Percentiles rank a stretch among this genome's conserved stretches.
Conservation (phyloP, 2,888 invertebrate genomes). For the Nycteola revayana region DNA sequence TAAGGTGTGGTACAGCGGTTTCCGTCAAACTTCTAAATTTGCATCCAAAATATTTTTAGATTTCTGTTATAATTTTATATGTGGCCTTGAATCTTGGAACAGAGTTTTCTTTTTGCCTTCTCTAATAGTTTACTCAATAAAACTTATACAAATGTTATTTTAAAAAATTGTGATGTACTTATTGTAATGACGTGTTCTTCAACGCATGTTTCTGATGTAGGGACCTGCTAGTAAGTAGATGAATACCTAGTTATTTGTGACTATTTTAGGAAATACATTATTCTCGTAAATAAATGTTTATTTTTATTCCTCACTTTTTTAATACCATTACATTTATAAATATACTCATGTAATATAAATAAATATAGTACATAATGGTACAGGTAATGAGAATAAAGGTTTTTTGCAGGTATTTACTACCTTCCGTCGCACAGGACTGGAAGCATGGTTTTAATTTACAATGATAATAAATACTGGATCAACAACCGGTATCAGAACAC, state of each 20-base stretch:
- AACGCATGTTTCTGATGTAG: constrained; percentile 62
- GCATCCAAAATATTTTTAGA: too few species aligned
- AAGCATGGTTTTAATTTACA: constrained; percentile 75
- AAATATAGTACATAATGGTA: neutral
- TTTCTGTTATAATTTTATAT: too few species aligned
- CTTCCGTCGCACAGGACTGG: constrained; percentile 75
- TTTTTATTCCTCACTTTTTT: constrained; percentile 33
- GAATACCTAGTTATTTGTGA: constrained; percentile 44
- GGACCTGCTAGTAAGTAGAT: constrained; percentile 69
- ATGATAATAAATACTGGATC: constrained; percentile 77
- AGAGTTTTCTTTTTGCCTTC: too few species aligned
- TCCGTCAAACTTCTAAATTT: too few species aligned
- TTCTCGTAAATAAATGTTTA: constrained; percentile 49
- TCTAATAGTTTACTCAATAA: too few species aligned
- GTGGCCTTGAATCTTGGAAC: too few species aligned
- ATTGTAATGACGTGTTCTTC: constrained; percentile 51
- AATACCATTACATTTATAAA: too few species aligned
- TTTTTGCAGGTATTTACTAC: constrained; percentile 69
- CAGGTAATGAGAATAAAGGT: constrained; percentile 34
- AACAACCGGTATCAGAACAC: constrained; percentile 76
- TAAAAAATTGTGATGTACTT: constrained; percentile 59
- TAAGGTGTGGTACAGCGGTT: too few species aligned
- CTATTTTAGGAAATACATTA: constrained; percentile 70
- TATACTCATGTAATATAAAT: too few species aligned
- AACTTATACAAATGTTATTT: constrained; percentile 34